phyloP scores from a whole-genome alignment of 2,797 vertebrate species.

The Neostethus bicornis region DNA sequence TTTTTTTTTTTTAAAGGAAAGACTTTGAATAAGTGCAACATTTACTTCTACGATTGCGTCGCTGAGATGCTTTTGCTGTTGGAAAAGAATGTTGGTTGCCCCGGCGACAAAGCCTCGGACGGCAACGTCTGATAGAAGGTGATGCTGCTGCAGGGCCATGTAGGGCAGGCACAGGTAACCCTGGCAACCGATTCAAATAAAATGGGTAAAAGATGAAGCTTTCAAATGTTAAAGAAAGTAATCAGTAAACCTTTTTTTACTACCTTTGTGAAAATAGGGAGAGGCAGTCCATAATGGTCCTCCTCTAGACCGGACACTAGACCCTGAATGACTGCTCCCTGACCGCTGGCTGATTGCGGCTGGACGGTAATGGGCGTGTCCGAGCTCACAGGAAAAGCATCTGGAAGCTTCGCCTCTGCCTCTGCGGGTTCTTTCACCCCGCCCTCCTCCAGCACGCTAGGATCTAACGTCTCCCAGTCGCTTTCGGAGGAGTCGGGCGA shows the following conservation, averaged over 20 bases:
- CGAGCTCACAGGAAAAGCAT: slow-evolving; percentile 71
- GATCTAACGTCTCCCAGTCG: slow-evolving; percentile 96
- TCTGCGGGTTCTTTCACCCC: slow-evolving; percentile 25
- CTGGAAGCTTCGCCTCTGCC: slow-evolving; percentile 39
- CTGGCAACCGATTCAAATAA: slow-evolving; percentile 77
- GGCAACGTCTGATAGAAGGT: slow-evolving; percentile 92
- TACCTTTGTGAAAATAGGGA: slow-evolving; percentile 98
- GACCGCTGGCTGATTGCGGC: slow-evolving; percentile 84
- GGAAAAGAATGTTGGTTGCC: slow-evolving; percentile 97
- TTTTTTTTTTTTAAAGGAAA: neutral
- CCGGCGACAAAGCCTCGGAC: slow-evolving; percentile 94
- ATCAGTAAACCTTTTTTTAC: slow-evolving; percentile 59
- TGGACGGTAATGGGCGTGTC: slow-evolving; percentile 91
- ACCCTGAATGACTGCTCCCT: slow-evolving; percentile 82
- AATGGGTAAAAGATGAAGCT: too few species aligned
- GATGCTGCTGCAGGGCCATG: slow-evolving; percentile 98
- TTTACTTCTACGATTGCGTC: slow-evolving; percentile 91
- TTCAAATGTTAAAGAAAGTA: neutral
- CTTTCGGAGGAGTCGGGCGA: slow-evolving; percentile 91
- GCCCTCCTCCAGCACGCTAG: slow-evolving; percentile 85
- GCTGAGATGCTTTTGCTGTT: slow-evolving; percentile 94
- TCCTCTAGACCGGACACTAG: slow-evolving; percentile 93
- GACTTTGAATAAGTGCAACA: fast-evolving
- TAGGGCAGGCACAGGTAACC: slow-evolving; percentile 97
- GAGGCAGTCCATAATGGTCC: slow-evolving; percentile 91